Conservation (phyloP, 1,140 invertebrate genomes). For the Panagrolaimus sp. region DNA sequence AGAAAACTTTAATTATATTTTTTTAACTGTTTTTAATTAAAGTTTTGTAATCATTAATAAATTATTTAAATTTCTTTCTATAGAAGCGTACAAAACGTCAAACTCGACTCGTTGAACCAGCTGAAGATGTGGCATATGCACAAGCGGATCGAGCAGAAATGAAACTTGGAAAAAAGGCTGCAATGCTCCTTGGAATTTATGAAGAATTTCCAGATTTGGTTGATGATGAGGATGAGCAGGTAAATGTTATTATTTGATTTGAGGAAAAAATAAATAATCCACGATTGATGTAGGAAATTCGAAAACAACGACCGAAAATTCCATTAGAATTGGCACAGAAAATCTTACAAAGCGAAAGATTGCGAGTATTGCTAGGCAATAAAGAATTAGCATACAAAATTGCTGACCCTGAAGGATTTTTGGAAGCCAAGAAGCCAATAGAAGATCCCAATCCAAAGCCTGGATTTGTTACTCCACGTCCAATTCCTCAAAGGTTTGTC, state of each 20-base stretch:
- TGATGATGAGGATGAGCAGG: conserved; percentile 18
- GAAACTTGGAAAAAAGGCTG: conserved; percentile 25
- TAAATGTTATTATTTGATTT: too few species aligned
- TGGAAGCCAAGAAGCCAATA: neutral
- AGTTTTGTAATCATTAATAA: neutral
- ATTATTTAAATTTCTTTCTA: conserved; percentile 11
- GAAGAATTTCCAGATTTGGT: conserved; percentile 23
- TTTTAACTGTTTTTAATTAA: too few species aligned
- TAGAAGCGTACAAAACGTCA: conserved; percentile 13
- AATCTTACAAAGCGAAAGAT: neutral
- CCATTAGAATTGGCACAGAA: conserved; percentile 2
- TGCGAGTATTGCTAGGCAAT: neutral
- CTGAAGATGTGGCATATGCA: conserved; percentile 2
- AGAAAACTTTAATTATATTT: neutral
- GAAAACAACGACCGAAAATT: neutral
- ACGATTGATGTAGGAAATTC: neutral
- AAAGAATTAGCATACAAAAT: conserved; percentile 61
- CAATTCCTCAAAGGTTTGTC: neutral
- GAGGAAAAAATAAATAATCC: too few species aligned
- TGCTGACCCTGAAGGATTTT: conserved; percentile 3
- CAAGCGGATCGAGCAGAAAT: neutral
- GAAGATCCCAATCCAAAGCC: conserved; percentile 4
- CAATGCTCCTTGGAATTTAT: conserved; percentile 24
- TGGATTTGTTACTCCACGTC: conserved; percentile 9
- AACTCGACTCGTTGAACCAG: neutral